phyloP scores from a whole-genome alignment of 2,797 vertebrate species.

The Glossophaga mutica region DNA sequence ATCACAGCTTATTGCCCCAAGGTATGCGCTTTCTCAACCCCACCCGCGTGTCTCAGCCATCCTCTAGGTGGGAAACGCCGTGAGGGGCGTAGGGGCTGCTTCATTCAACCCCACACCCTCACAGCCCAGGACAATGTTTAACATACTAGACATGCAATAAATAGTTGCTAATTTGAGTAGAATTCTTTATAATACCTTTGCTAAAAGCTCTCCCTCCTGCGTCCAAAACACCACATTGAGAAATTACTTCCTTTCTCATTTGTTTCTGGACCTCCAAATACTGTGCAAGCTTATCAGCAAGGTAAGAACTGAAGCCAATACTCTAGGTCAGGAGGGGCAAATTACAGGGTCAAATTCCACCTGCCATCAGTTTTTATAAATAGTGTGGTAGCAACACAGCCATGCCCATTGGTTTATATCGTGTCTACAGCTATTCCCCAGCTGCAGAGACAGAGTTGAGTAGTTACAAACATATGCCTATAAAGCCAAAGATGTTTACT shows the following conservation, averaged over 20 bases:
- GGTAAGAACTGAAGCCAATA: neutral
- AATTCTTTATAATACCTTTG: neutral
- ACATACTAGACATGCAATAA: neutral
- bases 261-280: neutral
- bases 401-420: neutral
- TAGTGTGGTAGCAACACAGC: neutral
- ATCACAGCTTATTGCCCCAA: neutral
- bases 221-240: neutral
- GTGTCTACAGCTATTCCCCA: neutral
- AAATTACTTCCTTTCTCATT: neutral
- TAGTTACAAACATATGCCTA: neutral
- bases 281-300: neutral
- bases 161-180: neutral
- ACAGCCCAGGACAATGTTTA: neutral
- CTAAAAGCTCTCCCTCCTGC: neutral
- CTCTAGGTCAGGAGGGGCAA: neutral
- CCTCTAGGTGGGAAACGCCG: neutral
- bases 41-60: neutral
- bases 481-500: slow-evolving; percentile 9
- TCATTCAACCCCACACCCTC: neutral
- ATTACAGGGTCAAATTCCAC: neutral
- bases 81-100: fast-evolving
- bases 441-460: neutral
- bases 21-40: neutral
- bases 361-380: neutral